Percentiles rank a stretch among this genome's conserved stretches.
These are phyloP conservation scores for Pandemis cinnamomeana DNA, from an alignment of 2,888 invertebrate species.

Conservation along the genomic window DNA sequence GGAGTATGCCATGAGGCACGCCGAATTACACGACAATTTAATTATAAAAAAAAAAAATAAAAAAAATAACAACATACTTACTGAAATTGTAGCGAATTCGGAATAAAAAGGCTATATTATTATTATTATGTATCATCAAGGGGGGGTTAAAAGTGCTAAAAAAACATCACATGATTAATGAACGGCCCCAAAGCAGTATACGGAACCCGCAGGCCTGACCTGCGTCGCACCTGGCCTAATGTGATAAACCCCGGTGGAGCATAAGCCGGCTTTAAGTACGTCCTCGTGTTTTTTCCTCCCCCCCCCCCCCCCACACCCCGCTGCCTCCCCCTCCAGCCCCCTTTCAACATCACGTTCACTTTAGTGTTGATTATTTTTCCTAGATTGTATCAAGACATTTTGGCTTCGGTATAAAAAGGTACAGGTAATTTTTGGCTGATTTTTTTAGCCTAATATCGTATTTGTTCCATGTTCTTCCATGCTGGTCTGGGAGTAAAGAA, in stretches of 20 bases:
- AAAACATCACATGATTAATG: too few relatives aligned
- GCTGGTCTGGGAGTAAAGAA: too few relatives aligned
- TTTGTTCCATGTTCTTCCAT: too few relatives aligned
- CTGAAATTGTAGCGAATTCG: too few relatives aligned
- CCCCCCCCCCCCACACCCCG: neutral
- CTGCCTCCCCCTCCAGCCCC: neutral
- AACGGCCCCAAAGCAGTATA: too few relatives aligned
- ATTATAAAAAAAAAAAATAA: too few relatives aligned
- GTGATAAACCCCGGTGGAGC: slow-evolving; percentile 52
- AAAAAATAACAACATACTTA: too few relatives aligned
- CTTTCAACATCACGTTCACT: slow-evolving; percentile 34
- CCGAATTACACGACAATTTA: too few relatives aligned
- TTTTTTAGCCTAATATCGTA: neutral
- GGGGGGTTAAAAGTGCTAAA: too few relatives aligned
- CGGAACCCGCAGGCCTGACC: slow-evolving; percentile 14
- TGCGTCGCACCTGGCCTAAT: slow-evolving; percentile 46
- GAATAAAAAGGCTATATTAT: too few relatives aligned
- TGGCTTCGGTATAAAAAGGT: slow-evolving; percentile 22
- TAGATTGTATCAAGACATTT: slow-evolving; percentile 44
- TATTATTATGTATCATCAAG: too few relatives aligned
- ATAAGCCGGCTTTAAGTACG: slow-evolving; percentile 51
- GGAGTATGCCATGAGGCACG: too few relatives aligned
- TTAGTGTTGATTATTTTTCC: slow-evolving; percentile 46
- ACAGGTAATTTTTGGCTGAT: slow-evolving; percentile 12
- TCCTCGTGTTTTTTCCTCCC: slow-evolving; percentile 40